Evolutionary conservation across 1,140 invertebrate species (phyloP).

Genomic region (Hylaeus anthracinus): DNA sequence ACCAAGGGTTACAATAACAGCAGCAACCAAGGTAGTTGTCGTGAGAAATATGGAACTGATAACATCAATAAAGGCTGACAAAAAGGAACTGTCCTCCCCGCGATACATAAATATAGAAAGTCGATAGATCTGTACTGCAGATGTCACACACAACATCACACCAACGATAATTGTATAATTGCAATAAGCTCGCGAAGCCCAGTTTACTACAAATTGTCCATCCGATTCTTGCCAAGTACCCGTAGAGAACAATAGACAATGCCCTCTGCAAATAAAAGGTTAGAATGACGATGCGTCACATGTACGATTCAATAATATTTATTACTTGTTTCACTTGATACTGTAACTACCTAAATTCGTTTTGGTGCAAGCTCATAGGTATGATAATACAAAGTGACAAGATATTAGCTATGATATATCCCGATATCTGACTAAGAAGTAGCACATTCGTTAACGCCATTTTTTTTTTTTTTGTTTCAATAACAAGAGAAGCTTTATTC

Average conservation of each 20-base stretch:
- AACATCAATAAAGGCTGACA: constrained; percentile 95
- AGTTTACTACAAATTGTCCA: constrained; percentile 90
- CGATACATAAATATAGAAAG: constrained; percentile 88
- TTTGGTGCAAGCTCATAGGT: constrained; percentile 92
- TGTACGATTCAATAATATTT: not conserved
- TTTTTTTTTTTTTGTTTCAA: not conserved
- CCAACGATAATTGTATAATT: constrained; percentile 94
- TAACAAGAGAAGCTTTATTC: not conserved
- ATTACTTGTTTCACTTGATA: not conserved
- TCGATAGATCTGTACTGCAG: constrained; percentile 91
- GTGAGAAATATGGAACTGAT: constrained; percentile 88
- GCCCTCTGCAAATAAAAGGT: constrained; percentile 84
- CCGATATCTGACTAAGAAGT: constrained; percentile 93
- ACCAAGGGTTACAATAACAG: constrained; percentile 93
- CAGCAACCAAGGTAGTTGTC: constrained; percentile 88
- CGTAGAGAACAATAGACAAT: constrained; percentile 94
- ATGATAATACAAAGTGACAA: constrained; percentile 93
- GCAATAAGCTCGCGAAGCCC: constrained; percentile 93
- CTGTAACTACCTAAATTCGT: constrained; percentile 90
- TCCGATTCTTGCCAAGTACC: constrained; percentile 93
- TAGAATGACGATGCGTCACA: not conserved
- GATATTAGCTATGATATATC: constrained; percentile 93
- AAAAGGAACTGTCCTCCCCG: constrained; percentile 93
- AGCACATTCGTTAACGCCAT: constrained; percentile 92
- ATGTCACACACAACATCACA: constrained; percentile 87